A percentile compares a stretch with the other conserved stretches of the same genome.
These are phyloP conservation scores for Acipenser ruthenus DNA, from an alignment of 2,797 vertebrate species.

Conservation along the genomic window DNA sequence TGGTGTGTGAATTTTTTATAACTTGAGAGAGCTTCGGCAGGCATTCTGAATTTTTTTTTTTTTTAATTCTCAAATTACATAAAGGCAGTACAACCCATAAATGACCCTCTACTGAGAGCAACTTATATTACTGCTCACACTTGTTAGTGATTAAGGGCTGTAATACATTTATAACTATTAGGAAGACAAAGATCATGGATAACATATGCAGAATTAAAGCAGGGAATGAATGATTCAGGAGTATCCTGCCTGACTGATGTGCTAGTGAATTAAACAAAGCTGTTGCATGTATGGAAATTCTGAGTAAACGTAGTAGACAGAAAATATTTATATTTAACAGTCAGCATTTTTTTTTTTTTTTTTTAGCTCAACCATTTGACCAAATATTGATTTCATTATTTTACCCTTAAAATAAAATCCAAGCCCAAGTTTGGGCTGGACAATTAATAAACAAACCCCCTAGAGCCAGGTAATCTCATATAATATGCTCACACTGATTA, in stretches of 20 bases:
- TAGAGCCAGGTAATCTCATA: too few relatives aligned
- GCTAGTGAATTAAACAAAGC: conserved; percentile 33
- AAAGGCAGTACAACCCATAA: not conserved
- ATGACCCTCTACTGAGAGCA: conserved; percentile 13
- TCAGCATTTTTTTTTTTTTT: too few relatives aligned
- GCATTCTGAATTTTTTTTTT: conserved; percentile 7
- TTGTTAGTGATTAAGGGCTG: conserved; percentile 36
- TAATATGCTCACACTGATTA: too few relatives aligned
- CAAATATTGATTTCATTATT: too few relatives aligned
- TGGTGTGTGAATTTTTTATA: conserved; percentile 4
- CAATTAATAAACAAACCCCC: too few relatives aligned
- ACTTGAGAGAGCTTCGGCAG: not conserved
- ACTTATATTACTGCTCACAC: conserved; percentile 26
- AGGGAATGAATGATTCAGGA: conserved; percentile 34
- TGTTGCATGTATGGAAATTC: conserved; percentile 3
- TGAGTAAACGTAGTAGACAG: too few relatives aligned
- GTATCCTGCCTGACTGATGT: conserved; percentile 22
- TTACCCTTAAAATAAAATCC: too few relatives aligned
- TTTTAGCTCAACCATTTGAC: too few relatives aligned
- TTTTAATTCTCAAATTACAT: not conserved
- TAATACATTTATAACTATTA: conserved; percentile 58
- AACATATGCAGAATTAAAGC: conserved; percentile 42
- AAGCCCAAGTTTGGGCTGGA: too few relatives aligned
- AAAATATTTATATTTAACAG: too few relatives aligned
- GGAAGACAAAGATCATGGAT: conserved; percentile 35